Base-by-base conservation (phyloP, 2,888 invertebrate species). In the Terebella lapidaria region DNA sequence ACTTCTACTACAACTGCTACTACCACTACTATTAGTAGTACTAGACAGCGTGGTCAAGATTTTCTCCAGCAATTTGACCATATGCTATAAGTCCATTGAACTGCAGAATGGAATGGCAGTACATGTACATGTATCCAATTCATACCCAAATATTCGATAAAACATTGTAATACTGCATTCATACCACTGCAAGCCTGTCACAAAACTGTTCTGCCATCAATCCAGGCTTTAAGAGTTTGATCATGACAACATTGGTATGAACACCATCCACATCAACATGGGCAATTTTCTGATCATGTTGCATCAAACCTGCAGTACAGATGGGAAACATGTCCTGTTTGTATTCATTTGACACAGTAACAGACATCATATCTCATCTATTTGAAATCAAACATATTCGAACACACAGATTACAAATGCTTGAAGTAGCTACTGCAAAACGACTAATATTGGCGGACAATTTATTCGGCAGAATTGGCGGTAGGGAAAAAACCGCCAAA, bases 161-260 rank as follows among this genome's bases (percentile, higher is more conserved):
- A n/a, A n/a, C n/a, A n/a, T n/a, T n/a, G n/a, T n/a, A n/a, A n/a
- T n/a, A 22, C 22, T 20, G 18, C 10, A n/a, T 10, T n/a, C 10
- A 5, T 56, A 67, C 67, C 60, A 26, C 18, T 15, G 26, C 22
- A 3, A 67, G 58, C 26, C 67, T 49, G 24, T 60, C 45, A 54
- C 58, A 59, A 26, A 67, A 35, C 28, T 58, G 35, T 24, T 30
- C n/a, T 0, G 65, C 60, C 2, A 25, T 60, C n/a, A 66, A 56
- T 25, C 60, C 62, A 10, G 30, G 42, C 20, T 58, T 58, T 1
- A 54, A 3, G 2, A 65, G 42, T 20, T 67, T 28, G 3, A 64
- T 55, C 57, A 63, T 60, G 4, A 67, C 55, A 15, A 67, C 62
- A 55, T 67, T 67, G 22, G 62, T 60, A 28, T 66, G 62, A 3